Conservation (phyloP, 1,140 invertebrate genomes). For the Rhyzopertha dominica region DNA sequence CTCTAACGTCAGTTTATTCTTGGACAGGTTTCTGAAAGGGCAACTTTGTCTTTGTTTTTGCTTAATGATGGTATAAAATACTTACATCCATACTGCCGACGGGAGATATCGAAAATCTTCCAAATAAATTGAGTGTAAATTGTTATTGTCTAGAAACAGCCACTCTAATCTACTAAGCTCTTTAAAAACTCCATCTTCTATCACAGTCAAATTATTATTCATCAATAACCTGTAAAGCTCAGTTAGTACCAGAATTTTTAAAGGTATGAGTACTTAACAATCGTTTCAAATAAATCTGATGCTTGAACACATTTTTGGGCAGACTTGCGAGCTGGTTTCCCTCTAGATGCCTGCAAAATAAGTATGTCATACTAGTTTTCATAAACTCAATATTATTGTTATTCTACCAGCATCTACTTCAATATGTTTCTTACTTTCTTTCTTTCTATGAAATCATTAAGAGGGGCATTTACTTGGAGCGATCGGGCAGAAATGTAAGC, state of each 20-base stretch:
- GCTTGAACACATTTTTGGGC: slow-evolving; percentile 2
- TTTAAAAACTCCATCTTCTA: slow-evolving; percentile 2
- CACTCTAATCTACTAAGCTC: slow-evolving; percentile 13
- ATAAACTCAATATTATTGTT: too few relatives aligned
- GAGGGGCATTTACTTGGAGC: too few relatives aligned
- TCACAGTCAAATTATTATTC: slow-evolving; percentile 10
- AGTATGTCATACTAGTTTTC: too few relatives aligned
- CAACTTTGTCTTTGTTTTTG: not conserved
- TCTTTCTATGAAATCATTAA: too few relatives aligned
- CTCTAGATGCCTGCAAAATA: slow-evolving; percentile 11
- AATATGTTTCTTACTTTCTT: too few relatives aligned
- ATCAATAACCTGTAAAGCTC: slow-evolving; percentile 13
- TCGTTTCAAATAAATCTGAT: slow-evolving; percentile 9
- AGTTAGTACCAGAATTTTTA: not conserved
- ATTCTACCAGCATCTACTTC: too few relatives aligned
- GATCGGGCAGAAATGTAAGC: too few relatives aligned
- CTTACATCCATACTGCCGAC: slow-evolving; percentile 14
- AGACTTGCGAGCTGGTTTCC: slow-evolving; percentile 5
- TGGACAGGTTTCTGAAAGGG: slow-evolving; percentile 45
- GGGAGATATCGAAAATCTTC: slow-evolving; percentile 5
- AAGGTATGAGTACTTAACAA: slow-evolving; percentile 10
- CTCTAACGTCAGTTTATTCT: slow-evolving; percentile 46
- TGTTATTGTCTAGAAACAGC: slow-evolving; percentile 16
- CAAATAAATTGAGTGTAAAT: slow-evolving; percentile 8
- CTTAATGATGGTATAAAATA: too few relatives aligned